A percentile compares a stretch with the other conserved stretches of the same genome.
These are phyloP conservation scores for Erebia palarica DNA, from an alignment of 2,888 invertebrate species.

Conservation along the genomic window DNA sequence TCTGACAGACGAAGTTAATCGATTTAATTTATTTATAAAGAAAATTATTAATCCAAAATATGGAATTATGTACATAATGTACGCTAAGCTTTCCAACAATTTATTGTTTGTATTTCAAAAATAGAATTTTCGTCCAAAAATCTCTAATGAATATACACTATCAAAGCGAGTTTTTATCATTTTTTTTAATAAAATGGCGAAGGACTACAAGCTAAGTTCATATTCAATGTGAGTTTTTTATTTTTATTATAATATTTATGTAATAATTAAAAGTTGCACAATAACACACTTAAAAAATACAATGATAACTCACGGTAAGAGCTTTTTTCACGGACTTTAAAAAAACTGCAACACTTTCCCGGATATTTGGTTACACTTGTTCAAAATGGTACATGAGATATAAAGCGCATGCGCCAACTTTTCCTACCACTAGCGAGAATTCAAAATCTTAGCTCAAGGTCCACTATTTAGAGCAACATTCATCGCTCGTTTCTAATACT, in stretches of 20 bases:
- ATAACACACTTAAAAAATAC: slow-evolving; percentile 16
- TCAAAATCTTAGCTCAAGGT: slow-evolving; percentile 15
- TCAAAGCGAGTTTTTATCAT: no score
- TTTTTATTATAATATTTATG: neutral
- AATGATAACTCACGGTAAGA: slow-evolving; percentile 60
- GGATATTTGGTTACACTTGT: slow-evolving; percentile 68
- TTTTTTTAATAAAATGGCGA: neutral
- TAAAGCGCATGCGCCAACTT: slow-evolving; percentile 69
- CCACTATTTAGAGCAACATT: slow-evolving; percentile 17
- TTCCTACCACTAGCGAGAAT: slow-evolving; percentile 53
- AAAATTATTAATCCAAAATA: no score
- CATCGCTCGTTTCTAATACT: slow-evolving; percentile 48
- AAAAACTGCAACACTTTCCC: slow-evolving; percentile 67
- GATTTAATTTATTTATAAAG: no score
- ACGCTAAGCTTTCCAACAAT: no score
- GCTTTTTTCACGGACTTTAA: slow-evolving; percentile 53
- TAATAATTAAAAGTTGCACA: no score
- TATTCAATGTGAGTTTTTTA: no score
- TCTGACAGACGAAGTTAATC: no score
- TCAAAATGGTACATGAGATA: slow-evolving; percentile 67
- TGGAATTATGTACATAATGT: no score
- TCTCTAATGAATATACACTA: no score
- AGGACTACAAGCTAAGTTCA: no score
- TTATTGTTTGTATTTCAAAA: no score
- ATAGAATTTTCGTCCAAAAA: no score